Evolutionary conservation across 2,797 vertebrate species (phyloP).

Genomic region (Glossophaga mutica): DNA sequence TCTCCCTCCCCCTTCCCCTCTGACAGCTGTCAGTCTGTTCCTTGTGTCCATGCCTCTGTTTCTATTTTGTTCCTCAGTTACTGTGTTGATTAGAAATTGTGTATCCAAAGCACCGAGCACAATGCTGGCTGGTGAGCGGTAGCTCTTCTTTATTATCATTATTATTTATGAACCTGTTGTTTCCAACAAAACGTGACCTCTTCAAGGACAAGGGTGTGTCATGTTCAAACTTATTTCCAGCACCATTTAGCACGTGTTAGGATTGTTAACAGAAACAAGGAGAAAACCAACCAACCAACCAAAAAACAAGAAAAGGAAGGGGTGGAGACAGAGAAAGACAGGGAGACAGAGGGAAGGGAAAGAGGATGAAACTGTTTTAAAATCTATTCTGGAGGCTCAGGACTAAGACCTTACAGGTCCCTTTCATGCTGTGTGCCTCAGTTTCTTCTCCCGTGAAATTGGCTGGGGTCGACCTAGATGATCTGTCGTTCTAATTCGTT

Average conservation of each 20-base stretch:
- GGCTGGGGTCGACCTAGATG: neutral
- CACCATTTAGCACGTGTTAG: neutral
- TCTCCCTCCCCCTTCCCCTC: neutral
- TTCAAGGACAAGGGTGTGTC: neutral
- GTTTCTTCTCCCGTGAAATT: neutral
- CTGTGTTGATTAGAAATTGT: neutral
- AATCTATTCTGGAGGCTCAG: neutral
- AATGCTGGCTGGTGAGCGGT: neutral
- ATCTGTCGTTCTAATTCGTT: neutral
- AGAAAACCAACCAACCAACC: neutral
- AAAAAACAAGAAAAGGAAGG: neutral
- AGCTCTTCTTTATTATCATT: neutral
- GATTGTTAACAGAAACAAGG: neutral
- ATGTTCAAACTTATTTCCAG: neutral
- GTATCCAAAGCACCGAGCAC: neutral
- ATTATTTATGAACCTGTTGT: slow-evolving; percentile 3
- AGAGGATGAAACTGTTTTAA: neutral
- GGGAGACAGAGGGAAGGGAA: neutral
- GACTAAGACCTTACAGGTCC: neutral
- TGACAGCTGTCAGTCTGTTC: neutral
- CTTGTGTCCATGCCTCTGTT: no score
- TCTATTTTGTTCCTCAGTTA: neutral
- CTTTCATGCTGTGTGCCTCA: neutral
- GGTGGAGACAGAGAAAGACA: neutral
- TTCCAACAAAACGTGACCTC: slow-evolving; percentile 51